Evolutionary conservation across 2,797 vertebrate species (phyloP), one percentile per base, ranked within the genome.

Genomic region (Eleutherodactylus coqui): DNA sequence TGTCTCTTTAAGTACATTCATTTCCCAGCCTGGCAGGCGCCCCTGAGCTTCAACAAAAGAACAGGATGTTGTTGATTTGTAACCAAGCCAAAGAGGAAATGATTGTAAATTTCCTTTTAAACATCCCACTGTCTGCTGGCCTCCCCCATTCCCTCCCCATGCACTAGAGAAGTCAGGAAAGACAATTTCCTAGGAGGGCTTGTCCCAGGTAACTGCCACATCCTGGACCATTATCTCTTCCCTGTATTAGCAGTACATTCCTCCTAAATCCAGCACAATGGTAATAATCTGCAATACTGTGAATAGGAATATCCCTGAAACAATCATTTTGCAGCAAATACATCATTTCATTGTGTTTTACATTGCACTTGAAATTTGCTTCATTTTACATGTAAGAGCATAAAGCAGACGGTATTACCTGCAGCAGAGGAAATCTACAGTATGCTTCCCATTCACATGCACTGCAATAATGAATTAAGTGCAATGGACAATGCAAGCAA

Each of bases 41-140:
- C 92, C 90, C 90, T 91, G 93, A 94, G 94, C 93, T 91, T 95
- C 93, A 97, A 87, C 96, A 96, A 97, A 97, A 95, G 96, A 95
- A 96, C 96, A 97, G 96, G 96, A 97, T 97, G 96, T 96, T 96
- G 96, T 97, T 96, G 96, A 97, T 97, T 97, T 97, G 96, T 96
- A 96, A 96, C 93, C 94, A 96, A 97, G 96, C 95, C 96, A 96
- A 93, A 93, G 94, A 96, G 96, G 96, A 97, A 97, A 97, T 96
- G 95, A 97, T 95, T 95, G 96, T 95, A 95, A 96, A 95, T 97
- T 96, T 97, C 95, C 96, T 96, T 96, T 95, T 93, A 94, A 95
- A 94, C 94, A 95, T 95, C 94, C 94, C 92, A 88, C 92, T 93
- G 94, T 94, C 94, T 92, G 93, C 89, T 91, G 90, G 89, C 89